Evolutionary conservation across 2,888 invertebrate genomes (phyloP).

Genomic region (Drosophila dives): DNA sequence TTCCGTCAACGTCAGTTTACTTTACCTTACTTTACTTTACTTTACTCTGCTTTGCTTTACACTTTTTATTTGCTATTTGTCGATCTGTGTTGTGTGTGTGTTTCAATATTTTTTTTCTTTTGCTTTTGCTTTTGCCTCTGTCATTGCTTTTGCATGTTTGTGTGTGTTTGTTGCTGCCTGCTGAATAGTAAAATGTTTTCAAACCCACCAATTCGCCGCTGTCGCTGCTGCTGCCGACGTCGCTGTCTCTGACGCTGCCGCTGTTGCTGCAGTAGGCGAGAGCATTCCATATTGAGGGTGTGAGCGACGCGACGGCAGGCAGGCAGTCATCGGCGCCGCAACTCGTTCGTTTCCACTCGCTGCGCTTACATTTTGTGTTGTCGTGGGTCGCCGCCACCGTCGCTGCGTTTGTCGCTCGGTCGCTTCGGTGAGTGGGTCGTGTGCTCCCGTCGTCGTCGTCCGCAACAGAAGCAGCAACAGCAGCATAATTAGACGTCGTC

Average conservation of each 20-base stretch:
- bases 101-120: slow-evolving; percentile 16
- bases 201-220: slow-evolving; percentile 36
- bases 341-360: slow-evolving; percentile 58
- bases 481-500: slow-evolving; percentile 66
- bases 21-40: slow-evolving; percentile 51
- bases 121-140: slow-evolving; percentile 61
- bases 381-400: slow-evolving; percentile 69
- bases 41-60: slow-evolving; percentile 33
- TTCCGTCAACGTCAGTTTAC: slow-evolving; percentile 75
- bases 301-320: slow-evolving; percentile 5
- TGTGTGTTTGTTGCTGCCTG: slow-evolving; percentile 49
- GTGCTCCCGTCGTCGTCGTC: slow-evolving; percentile 26
- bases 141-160: slow-evolving; percentile 53
- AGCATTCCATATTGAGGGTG: slow-evolving; percentile 40
- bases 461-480: slow-evolving; percentile 13
- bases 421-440: slow-evolving; percentile 67
- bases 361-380: slow-evolving; percentile 68
- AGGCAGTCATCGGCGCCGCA: slow-evolving; percentile 23
- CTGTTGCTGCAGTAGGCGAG: slow-evolving; percentile 47
- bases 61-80: slow-evolving; percentile 38
- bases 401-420: slow-evolving; percentile 56
- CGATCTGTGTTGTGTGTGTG: slow-evolving; percentile 28
- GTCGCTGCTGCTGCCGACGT: slow-evolving; percentile 3
- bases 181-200: slow-evolving; percentile 53
- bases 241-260: neutral